phyloP scores from a whole-genome alignment of 2,113 vertebrate genomes.

The Mirounga angustirostris region DNA sequence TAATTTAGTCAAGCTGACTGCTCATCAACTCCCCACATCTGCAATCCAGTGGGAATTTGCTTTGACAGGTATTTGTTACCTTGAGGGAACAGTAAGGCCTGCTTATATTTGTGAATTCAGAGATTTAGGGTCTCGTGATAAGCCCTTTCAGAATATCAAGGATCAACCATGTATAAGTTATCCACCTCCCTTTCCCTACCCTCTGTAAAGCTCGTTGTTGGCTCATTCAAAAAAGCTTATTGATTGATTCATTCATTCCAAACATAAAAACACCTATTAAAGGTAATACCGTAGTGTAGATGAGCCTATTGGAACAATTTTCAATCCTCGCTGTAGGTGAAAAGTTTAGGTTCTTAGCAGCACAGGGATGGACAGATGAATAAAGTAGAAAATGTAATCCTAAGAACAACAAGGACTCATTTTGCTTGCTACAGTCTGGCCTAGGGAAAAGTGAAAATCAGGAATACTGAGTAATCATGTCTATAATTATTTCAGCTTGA shows the following conservation, averaged over 20 bases:
- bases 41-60: neutral
- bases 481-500: neutral
- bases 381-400: neutral
- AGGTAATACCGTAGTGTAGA: neutral
- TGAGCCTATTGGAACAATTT: neutral
- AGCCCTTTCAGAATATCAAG: constrained; percentile 39
- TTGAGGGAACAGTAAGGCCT: neutral
- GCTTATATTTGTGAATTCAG: neutral
- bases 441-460: neutral
- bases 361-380: neutral
- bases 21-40: neutral
- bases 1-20: neutral
- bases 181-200: neutral
- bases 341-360: constrained; percentile 3
- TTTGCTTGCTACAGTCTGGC: neutral
- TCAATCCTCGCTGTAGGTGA: neutral
- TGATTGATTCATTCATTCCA: neutral
- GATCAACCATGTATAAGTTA: neutral
- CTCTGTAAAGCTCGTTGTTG: neutral
- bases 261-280: neutral
- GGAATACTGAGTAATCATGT: neutral
- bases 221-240: neutral
- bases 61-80: neutral
- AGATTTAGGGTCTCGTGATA: neutral
- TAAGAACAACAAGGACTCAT: neutral